These are phyloP conservation scores for Crotophaga sulcirostris DNA, from an alignment of 2,113 vertebrate species.

Conservation along the genomic window DNA sequence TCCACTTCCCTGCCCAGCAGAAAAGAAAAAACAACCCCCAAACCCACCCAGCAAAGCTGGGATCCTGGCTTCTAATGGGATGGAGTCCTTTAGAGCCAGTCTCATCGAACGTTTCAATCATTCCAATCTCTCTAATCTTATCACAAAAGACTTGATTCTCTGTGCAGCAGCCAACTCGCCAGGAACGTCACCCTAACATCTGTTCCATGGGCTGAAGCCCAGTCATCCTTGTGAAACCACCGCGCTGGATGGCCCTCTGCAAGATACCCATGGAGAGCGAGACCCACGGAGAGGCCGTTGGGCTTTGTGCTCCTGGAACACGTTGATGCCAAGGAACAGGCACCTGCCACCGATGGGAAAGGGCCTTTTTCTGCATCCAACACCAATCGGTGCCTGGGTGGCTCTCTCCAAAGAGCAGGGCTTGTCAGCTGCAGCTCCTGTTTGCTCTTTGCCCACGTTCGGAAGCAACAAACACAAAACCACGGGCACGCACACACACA, in stretches of 20 bases:
- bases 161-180: background rate
- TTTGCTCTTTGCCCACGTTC: fast-evolving
- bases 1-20: background rate
- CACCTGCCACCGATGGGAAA: background rate
- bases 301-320: background rate
- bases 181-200: constrained; percentile 25
- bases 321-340: background rate
- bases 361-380: fast-evolving
- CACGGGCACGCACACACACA: background rate
- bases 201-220: background rate
- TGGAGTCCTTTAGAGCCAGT: background rate
- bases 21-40: background rate
- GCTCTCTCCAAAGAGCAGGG: background rate
- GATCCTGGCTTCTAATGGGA: constrained; percentile 38
- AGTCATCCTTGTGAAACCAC: fast-evolving
- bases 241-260: background rate
- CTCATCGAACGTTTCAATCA: constrained; percentile 61
- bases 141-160: constrained; percentile 43
- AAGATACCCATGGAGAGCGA: fast-evolving
- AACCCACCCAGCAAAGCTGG: background rate
- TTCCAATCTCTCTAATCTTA: constrained; percentile 62
- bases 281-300: background rate
- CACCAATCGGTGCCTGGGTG: fast-evolving
- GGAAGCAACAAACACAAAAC: background rate
- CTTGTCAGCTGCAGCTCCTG: background rate